Evolutionary conservation across 2,113 vertebrate genomes (phyloP).

Genomic region (Opisthocomus hoazin): DNA sequence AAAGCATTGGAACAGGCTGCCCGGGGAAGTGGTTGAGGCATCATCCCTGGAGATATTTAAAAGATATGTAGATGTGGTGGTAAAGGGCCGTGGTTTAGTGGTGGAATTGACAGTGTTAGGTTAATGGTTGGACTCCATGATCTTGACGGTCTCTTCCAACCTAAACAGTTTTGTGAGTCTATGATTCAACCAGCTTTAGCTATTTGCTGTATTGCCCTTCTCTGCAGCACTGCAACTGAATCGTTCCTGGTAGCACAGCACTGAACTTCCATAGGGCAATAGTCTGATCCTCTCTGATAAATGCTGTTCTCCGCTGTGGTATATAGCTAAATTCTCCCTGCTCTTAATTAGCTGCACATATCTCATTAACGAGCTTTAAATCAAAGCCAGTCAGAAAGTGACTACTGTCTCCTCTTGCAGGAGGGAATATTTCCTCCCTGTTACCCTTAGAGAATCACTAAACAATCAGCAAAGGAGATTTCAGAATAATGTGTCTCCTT

Average conservation of each 20-base stretch:
- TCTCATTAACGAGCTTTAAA: conserved; percentile 54
- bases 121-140: too few relatives aligned
- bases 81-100: too few relatives aligned
- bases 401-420: conserved; percentile 35
- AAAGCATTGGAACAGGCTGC: too few relatives aligned
- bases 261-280: conserved; percentile 30
- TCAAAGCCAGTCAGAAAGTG: conserved; percentile 52
- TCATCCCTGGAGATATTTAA: too few relatives aligned
- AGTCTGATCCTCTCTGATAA: conserved; percentile 38
- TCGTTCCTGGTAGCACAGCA: background rate
- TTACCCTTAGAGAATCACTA: conserved; percentile 35
- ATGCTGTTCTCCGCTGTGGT: conserved; percentile 25
- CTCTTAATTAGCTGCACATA: conserved; percentile 41
- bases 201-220: background rate
- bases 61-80: too few relatives aligned
- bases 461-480: conserved; percentile 60
- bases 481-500: conserved; percentile 56
- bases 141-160: too few relatives aligned
- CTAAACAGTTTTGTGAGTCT: too few relatives aligned
- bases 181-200: background rate
- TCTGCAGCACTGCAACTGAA: background rate
- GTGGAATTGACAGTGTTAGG: too few relatives aligned
- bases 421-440: conserved; percentile 37
- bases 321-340: conserved; percentile 45
- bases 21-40: too few relatives aligned